Conservation (phyloP, 1,140 invertebrate genomes). For the Holotrichia oblita region DNA sequence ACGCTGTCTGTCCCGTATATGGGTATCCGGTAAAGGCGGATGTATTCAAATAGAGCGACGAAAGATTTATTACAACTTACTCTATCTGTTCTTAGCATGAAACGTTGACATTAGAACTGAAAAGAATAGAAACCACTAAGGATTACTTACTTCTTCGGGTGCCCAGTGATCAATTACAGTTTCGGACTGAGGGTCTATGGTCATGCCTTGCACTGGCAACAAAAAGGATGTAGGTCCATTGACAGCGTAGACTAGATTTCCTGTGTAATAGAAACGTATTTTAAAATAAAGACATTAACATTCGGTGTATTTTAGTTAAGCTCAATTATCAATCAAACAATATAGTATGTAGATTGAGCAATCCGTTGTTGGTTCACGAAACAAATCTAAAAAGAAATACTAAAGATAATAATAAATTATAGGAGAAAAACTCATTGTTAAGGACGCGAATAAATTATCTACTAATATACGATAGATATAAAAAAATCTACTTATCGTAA, state of each 20-base stretch:
- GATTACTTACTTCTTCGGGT: conserved; percentile 65
- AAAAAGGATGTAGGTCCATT: conserved; percentile 79
- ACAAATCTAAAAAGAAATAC: too few relatives aligned
- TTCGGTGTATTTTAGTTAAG: too few relatives aligned
- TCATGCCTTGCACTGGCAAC: conserved; percentile 77
- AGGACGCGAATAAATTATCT: background rate
- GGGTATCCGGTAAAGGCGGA: conserved; percentile 1
- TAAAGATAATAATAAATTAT: too few relatives aligned
- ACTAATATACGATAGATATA: background rate
- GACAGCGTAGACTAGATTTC: conserved; percentile 80
- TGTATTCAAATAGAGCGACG: background rate
- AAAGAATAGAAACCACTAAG: conserved; percentile 46
- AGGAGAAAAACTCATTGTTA: too few relatives aligned
- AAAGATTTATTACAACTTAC: conserved; percentile 9
- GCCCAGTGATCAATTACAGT: conserved; percentile 79
- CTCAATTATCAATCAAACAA: too few relatives aligned
- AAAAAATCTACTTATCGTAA: background rate
- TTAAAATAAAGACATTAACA: background rate
- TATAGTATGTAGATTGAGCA: too few relatives aligned
- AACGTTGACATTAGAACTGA: conserved; percentile 24
- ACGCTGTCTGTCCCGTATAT: background rate
- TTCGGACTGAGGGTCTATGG: conserved; percentile 77
- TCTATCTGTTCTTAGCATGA: background rate
- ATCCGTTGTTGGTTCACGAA: too few relatives aligned
- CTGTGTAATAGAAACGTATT: conserved; percentile 61